These are phyloP conservation scores for Eupelmus urozonus DNA, from an alignment of 2,888 invertebrate species.

Conservation along the genomic window DNA sequence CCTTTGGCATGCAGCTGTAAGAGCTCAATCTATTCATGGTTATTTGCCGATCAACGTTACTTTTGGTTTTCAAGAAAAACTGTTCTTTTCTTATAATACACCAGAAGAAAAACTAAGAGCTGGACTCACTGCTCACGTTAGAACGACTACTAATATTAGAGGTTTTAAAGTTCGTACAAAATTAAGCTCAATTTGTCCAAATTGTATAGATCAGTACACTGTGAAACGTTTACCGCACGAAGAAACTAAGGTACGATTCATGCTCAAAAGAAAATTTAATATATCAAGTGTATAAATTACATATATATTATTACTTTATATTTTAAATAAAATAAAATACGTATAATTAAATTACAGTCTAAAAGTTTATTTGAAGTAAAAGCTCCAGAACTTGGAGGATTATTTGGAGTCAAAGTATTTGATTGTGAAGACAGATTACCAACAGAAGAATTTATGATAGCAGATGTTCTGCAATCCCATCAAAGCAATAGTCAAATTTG, in stretches of 20 bases:
- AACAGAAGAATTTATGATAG: slow-evolving; percentile 66
- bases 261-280: background rate
- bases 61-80: slow-evolving; percentile 69
- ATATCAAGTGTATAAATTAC: slow-evolving; percentile 35
- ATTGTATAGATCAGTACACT: slow-evolving; percentile 66
- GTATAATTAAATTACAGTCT: no score
- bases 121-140: slow-evolving; percentile 71
- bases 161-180: slow-evolving; percentile 65
- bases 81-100: slow-evolving; percentile 73
- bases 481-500: slow-evolving; percentile 72
- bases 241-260: slow-evolving; percentile 64
- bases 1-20: slow-evolving; percentile 82
- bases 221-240: slow-evolving; percentile 66
- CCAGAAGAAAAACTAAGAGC: slow-evolving; percentile 71
- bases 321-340: no score
- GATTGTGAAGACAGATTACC: slow-evolving; percentile 69
- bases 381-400: slow-evolving; percentile 71
- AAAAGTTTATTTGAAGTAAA: slow-evolving; percentile 65
- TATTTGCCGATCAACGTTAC: slow-evolving; percentile 82
- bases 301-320: no score
- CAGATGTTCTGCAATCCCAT: slow-evolving; percentile 71
- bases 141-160: slow-evolving; percentile 71
- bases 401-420: slow-evolving; percentile 68
- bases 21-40: slow-evolving; percentile 84
- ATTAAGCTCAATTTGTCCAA: slow-evolving; percentile 66